A percentile compares a stretch with the other conserved stretches of the same genome.
Evolutionary conservation across 1,140 invertebrate species (phyloP).

Genomic region (Ladona fulva): DNA sequence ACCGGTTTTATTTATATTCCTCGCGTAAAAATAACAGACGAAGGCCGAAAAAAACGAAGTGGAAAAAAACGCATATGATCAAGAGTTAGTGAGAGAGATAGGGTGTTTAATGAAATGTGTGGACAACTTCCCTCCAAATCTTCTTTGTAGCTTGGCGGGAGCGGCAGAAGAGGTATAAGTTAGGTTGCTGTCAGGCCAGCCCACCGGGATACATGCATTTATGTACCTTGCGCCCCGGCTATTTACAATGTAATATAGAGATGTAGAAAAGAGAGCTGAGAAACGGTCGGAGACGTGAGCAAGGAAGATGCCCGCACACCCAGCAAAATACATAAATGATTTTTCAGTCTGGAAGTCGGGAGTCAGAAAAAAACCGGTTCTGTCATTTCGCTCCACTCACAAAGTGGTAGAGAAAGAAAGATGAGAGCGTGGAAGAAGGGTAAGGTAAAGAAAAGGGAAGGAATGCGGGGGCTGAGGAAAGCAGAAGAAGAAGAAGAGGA

Average conservation of each 20-base stretch:
- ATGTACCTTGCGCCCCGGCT: background rate
- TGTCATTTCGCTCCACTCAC: background rate
- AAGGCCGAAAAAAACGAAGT: background rate
- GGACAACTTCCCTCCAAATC: background rate
- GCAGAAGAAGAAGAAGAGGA: background rate
- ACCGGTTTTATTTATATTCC: background rate
- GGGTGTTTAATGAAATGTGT: slow-evolving; percentile 1
- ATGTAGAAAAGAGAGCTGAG: slow-evolving; percentile 1
- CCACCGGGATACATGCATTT: background rate
- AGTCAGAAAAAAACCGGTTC: background rate
- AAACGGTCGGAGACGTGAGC: background rate
- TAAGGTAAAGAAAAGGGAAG: background rate
- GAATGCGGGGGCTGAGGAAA: background rate
- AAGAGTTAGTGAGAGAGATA: background rate
- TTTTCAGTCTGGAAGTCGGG: background rate
- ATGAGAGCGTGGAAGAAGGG: background rate
- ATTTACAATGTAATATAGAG: slow-evolving; percentile 10
- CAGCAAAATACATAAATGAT: slow-evolving; percentile 7
- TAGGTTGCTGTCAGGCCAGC: background rate
- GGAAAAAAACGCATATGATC: background rate
- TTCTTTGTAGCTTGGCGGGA: background rate
- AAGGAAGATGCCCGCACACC: background rate
- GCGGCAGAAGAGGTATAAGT: background rate
- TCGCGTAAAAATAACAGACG: background rate
- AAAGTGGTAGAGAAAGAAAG: background rate